Percentiles rank a stretch among this genome's conserved stretches.
Evolutionary conservation across 2,113 vertebrate species (phyloP).

Genomic region (Engraulis encrasicolus): DNA sequence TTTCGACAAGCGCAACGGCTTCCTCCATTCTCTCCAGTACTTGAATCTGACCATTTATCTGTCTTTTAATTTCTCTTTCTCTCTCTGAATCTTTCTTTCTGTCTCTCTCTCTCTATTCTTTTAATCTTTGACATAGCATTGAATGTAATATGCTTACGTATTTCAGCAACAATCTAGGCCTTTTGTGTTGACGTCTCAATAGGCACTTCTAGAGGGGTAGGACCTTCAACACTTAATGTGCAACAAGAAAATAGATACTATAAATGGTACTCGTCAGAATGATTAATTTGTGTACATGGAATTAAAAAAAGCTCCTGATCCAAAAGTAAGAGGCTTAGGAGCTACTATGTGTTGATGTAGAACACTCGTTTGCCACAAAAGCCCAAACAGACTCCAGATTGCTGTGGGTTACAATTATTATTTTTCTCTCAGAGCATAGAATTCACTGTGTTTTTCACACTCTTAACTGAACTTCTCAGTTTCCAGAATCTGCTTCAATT

Average conservation of each 20-base stretch:
- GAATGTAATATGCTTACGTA: conserved; percentile 35
- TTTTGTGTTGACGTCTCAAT: conserved; percentile 15
- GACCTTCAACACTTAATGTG: conserved; percentile 7
- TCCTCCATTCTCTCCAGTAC: conserved; percentile 43
- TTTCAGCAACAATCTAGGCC: conserved; percentile 18
- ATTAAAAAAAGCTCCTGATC: background rate
- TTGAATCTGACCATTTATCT: conserved; percentile 48
- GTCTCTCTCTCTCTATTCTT: conserved; percentile 33
- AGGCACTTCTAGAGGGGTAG: conserved; percentile 8
- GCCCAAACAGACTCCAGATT: background rate
- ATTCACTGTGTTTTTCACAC: background rate
- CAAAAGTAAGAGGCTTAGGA: background rate
- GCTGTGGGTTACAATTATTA: background rate
- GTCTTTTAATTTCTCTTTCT: background rate
- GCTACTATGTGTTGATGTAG: background rate
- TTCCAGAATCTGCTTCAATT: background rate
- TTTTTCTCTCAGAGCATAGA: background rate
- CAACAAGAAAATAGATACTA: conserved; percentile 11
- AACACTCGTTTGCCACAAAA: background rate
- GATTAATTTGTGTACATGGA: conserved; percentile 12
- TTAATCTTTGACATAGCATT: conserved; percentile 20
- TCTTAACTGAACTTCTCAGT: background rate
- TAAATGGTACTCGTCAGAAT: conserved; percentile 18
- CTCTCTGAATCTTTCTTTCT: too few relatives aligned
- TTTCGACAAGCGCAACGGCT: conserved; percentile 45